Conservation (phyloP, 2,888 invertebrate species). For the Plebejus argus region DNA sequence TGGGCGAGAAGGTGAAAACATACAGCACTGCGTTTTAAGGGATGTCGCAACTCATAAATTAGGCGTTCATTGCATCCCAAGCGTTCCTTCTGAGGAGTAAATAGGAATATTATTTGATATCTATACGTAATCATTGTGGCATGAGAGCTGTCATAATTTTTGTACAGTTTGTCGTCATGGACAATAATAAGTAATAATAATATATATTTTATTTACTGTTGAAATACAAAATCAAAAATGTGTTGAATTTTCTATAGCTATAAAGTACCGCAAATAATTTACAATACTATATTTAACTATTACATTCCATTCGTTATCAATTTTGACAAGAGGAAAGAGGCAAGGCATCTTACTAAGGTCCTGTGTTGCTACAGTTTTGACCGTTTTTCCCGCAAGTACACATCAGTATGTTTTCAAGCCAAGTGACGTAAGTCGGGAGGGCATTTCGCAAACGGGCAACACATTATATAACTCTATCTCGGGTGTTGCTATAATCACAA, state of each 20-base stretch:
- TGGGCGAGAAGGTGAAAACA: not conserved
- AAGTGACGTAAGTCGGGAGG: not conserved
- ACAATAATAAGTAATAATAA: too few relatives aligned
- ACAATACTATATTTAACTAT: too few relatives aligned
- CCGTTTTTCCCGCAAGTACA: not conserved
- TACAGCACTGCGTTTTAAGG: not conserved
- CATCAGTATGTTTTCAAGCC: not conserved
- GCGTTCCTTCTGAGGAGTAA: too few relatives aligned
- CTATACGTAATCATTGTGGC: too few relatives aligned
- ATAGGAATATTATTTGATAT: too few relatives aligned
- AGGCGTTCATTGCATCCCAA: not conserved
- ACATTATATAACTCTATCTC: conserved; percentile 7
- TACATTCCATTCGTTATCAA: too few relatives aligned
- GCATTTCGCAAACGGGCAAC: not conserved
- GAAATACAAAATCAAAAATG: too few relatives aligned
- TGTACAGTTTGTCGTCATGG: not conserved
- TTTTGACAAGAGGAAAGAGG: too few relatives aligned
- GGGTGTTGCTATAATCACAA: not conserved
- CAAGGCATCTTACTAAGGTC: too few relatives aligned
- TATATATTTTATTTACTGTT: too few relatives aligned
- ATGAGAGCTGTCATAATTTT: not conserved
- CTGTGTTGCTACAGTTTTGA: not conserved
- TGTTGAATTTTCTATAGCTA: too few relatives aligned
- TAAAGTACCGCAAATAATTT: too few relatives aligned
- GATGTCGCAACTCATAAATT: not conserved